Conservation (phyloP, 2,113 vertebrate species). For the Nicator chloris region DNA sequence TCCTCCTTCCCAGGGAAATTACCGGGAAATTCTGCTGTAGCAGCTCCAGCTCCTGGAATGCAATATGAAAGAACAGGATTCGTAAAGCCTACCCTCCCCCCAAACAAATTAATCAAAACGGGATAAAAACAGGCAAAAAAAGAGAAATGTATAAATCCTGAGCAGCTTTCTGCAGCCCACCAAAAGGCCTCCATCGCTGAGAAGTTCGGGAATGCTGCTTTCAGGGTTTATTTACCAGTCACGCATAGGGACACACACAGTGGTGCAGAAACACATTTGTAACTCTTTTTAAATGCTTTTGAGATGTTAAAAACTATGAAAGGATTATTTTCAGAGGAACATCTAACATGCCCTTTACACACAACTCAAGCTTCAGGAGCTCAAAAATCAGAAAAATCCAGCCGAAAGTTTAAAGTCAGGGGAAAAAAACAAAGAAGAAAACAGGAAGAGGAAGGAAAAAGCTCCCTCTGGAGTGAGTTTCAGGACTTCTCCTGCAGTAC, state of each 20-base stretch:
- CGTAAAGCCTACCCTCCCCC: accelerated
- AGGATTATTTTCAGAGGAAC: background rate
- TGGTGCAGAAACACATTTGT: background rate
- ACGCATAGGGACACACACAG: background rate
- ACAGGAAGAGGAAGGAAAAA: background rate
- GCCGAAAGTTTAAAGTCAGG: background rate
- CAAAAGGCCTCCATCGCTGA: background rate
- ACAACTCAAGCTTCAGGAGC: background rate
- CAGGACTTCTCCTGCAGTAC: background rate
- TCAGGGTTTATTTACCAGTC: background rate
- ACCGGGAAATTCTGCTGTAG: background rate
- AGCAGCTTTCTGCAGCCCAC: background rate
- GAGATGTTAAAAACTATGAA: background rate
- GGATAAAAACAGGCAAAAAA: background rate
- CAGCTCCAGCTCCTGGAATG: background rate
- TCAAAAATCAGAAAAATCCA: background rate
- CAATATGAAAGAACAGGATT: background rate
- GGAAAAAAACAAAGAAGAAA: accelerated
- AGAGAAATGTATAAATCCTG: background rate
- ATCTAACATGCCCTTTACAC: background rate
- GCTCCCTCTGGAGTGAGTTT: background rate
- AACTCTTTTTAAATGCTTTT: background rate
- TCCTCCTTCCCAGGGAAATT: background rate
- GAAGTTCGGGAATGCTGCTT: background rate
- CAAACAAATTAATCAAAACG: background rate